Evolutionary conservation across 2,797 vertebrate species (phyloP).

Genomic region (Orientallactaga sibirica): DNA sequence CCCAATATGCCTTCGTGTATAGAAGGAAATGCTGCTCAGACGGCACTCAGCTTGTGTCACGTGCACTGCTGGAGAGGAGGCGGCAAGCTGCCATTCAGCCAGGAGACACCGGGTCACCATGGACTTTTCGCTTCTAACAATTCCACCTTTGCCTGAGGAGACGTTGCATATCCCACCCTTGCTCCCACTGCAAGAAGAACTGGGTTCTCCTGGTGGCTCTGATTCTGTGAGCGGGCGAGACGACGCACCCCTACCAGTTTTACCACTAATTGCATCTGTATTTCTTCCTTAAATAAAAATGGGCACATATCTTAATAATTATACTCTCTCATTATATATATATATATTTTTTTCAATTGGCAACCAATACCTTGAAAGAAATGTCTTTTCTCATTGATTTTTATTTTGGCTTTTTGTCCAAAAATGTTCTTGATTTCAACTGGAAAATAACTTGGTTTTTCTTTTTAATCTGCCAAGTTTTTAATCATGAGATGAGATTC

Average conservation of each 20-base stretch:
- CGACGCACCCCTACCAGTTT: constrained; percentile 75
- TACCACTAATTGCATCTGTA: constrained; percentile 81
- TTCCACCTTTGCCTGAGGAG: constrained; percentile 90
- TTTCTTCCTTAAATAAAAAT: constrained; percentile 11
- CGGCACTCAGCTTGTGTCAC: constrained; percentile 94
- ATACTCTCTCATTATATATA: neutral
- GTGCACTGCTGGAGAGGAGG: constrained; percentile 86
- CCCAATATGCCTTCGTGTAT: constrained; percentile 86
- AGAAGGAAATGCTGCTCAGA: constrained; percentile 92
- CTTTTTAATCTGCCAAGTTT: constrained; percentile 13
- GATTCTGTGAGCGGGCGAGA: constrained; percentile 75
- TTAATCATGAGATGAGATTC: neutral
- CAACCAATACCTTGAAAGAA: neutral
- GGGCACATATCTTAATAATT: neutral
- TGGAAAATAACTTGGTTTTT: neutral
- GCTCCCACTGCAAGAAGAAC: constrained; percentile 89
- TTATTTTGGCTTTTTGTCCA: neutral
- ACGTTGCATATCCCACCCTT: constrained; percentile 85
- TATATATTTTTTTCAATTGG: neutral
- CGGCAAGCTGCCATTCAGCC: constrained; percentile 86
- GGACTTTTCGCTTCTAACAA: constrained; percentile 95
- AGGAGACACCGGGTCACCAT: constrained; percentile 92
- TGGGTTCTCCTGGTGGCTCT: constrained; percentile 77
- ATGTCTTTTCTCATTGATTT: neutral
- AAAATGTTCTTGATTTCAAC: neutral